A percentile compares a stretch with the other conserved stretches of the same genome.
Conservation (phyloP, 1,140 invertebrate genomes). For the Tetragnatha versicolor region DNA sequence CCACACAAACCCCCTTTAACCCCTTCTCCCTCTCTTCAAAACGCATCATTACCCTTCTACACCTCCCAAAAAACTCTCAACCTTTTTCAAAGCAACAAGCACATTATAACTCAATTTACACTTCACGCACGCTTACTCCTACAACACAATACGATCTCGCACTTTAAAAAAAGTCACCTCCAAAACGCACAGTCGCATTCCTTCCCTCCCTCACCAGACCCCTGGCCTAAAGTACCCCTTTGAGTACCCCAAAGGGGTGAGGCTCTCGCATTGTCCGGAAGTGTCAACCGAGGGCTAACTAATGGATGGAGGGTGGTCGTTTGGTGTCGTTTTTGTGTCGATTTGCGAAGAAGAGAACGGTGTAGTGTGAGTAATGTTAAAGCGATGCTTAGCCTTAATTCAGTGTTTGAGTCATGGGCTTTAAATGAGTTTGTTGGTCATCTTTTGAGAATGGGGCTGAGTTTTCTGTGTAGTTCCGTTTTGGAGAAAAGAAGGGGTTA, state of each 20-base stretch:
- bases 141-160: constrained; percentile 11
- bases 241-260: constrained; percentile 39
- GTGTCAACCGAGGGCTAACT: constrained; percentile 4
- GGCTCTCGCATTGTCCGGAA: neutral
- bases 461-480: too few relatives aligned
- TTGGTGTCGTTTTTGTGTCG: too few relatives aligned
- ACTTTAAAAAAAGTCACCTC: neutral
- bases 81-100: neutral
- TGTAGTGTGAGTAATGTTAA: neutral
- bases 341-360: neutral
- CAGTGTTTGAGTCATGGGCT: too few relatives aligned
- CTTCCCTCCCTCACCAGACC: constrained; percentile 19
- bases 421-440: too few relatives aligned
- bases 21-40: neutral
- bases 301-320: too few relatives aligned
- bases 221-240: neutral
- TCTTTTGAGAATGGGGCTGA: too few relatives aligned
- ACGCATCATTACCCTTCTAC: constrained; percentile 11
- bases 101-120: constrained; percentile 39
- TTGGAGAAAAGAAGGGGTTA: too few relatives aligned
- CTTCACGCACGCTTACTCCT: neutral
- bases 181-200: constrained; percentile 4
- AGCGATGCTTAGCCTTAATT: too few relatives aligned
- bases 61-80: neutral
- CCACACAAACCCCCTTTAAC: too few relatives aligned